Evolutionary conservation across 2,113 vertebrate species (phyloP).

Genomic region (Saguinus imperator): DNA sequence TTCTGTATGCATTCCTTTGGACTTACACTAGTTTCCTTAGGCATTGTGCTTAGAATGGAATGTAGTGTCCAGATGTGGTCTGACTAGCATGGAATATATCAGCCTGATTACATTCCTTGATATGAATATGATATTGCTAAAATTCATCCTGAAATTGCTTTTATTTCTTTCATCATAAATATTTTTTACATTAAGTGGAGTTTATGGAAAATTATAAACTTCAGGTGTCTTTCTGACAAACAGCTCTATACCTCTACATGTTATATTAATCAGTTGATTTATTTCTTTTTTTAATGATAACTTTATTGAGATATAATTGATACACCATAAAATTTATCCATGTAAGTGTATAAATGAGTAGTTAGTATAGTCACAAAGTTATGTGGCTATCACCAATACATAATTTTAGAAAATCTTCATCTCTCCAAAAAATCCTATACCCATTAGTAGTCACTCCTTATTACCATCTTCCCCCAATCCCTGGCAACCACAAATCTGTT

Average conservation of each 20-base stretch:
- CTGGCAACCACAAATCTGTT: background rate
- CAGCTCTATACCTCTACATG: background rate
- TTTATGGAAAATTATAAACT: constrained; percentile 30
- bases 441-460: background rate
- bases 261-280: background rate
- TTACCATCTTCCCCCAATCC: background rate
- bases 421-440: background rate
- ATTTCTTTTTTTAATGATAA: background rate
- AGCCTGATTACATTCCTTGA: background rate
- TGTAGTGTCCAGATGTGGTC: background rate
- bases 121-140: background rate
- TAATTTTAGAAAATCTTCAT: background rate
- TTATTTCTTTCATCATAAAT: constrained; percentile 23
- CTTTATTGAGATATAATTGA: constrained; percentile 41
- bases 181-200: background rate
- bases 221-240: constrained; percentile 16
- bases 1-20: background rate
- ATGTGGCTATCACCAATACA: background rate
- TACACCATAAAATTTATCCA: background rate
- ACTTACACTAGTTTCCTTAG: background rate
- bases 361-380: background rate
- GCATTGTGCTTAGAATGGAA: constrained; percentile 3
- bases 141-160: constrained; percentile 24
- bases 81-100: background rate
- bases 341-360: background rate